Percentiles rank a stretch among this genome's conserved stretches.
Conservation (phyloP, 2,797 vertebrate species). For the Saxicola maurus region DNA sequence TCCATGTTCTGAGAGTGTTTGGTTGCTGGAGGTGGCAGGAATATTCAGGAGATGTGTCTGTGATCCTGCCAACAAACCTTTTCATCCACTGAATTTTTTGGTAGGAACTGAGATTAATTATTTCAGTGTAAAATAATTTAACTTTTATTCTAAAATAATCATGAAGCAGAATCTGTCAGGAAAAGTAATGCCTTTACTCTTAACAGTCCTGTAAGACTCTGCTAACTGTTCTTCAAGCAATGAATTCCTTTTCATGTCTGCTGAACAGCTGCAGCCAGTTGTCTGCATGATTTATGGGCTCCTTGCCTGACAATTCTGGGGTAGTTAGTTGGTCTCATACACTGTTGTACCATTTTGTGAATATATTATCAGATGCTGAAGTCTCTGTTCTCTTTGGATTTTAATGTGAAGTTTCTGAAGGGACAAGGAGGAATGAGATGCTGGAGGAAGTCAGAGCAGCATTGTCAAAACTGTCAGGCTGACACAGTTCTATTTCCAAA, state of each 20-base stretch:
- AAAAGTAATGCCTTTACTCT: conserved; percentile 25
- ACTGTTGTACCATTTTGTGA: conserved; percentile 15
- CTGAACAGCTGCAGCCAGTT: conserved; percentile 6
- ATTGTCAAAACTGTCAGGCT: neutral
- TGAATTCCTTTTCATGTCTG: conserved; percentile 31
- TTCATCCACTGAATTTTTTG: neutral
- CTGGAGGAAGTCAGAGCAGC: neutral
- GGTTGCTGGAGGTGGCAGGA: neutral
- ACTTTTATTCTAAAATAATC: conserved; percentile 42
- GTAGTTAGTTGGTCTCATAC: conserved; percentile 18
- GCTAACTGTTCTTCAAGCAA: conserved; percentile 20
- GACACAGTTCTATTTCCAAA: neutral
- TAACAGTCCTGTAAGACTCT: neutral
- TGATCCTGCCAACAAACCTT: neutral
- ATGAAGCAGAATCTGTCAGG: conserved; percentile 28
- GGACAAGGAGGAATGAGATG: neutral
- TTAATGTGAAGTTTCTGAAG: neutral
- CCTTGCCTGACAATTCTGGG: conserved; percentile 5
- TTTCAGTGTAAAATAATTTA: neutral
- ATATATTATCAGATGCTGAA: conserved; percentile 49
- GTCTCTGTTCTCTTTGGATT: conserved; percentile 20
- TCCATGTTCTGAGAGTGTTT: neutral
- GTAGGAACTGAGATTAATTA: conserved; percentile 17
- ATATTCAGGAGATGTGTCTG: neutral
- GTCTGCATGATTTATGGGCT: conserved; percentile 53